Evolutionary conservation across 1,140 invertebrate species (phyloP).

Genomic region (Parapsyche elsis): DNA sequence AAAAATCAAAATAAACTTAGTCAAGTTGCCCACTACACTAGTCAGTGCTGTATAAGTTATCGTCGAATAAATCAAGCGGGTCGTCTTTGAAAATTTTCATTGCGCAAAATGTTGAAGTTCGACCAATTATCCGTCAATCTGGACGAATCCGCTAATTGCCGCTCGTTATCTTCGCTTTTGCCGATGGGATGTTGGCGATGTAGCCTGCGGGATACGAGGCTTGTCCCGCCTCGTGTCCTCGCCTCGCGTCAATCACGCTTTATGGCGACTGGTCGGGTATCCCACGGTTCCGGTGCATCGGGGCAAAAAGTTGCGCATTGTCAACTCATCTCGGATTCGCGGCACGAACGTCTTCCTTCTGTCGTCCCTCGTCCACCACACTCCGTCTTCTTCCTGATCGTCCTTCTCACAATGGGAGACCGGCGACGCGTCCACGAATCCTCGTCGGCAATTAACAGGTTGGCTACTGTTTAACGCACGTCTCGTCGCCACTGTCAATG

Average conservation of each 20-base stretch:
- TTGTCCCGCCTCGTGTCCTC: conserved; percentile 3
- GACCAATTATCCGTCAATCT: background rate
- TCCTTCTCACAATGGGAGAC: background rate
- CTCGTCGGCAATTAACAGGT: background rate
- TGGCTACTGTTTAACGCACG: background rate
- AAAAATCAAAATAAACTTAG: too few relatives aligned
- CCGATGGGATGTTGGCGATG: background rate
- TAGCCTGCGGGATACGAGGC: background rate
- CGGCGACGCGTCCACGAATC: background rate
- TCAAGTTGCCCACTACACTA: too few relatives aligned
- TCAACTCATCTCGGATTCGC: conserved; percentile 39
- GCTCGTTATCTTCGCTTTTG: background rate
- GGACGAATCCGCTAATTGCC: background rate
- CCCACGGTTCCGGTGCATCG: conserved; percentile 41
- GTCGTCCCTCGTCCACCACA: background rate
- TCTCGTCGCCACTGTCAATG: too few relatives aligned
- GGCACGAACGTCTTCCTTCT: conserved; percentile 36
- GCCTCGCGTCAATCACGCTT: conserved; percentile 37
- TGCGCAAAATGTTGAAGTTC: background rate
- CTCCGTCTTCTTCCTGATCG: conserved; percentile 8
- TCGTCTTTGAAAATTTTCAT: background rate
- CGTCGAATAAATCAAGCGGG: background rate
- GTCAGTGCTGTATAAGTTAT: background rate
- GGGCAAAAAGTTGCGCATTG: conserved; percentile 44
- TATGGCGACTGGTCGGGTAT: conserved; percentile 28